Evolutionary conservation across 2,888 invertebrate genomes (phyloP), one percentile per base, ranked within the genome.

Genomic region (Pterobdella sp.): DNA sequence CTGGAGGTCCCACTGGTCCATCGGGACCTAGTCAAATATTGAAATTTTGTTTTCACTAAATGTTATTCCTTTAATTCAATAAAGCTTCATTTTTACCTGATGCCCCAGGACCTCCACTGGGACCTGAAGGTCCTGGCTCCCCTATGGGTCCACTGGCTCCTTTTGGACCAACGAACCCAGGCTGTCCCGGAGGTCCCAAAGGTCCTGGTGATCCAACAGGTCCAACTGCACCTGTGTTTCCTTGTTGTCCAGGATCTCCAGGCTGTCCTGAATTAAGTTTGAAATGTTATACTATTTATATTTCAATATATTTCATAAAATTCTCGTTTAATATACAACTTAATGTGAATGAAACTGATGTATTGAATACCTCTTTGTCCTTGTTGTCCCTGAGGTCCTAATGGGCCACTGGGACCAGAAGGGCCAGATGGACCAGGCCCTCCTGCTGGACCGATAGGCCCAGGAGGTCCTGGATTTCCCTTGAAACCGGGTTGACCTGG

Each of bases 1-100:
- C 69, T 0, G 52, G 4, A 64, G 31, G 4, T 78, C 79, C 18
- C 79, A 79, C 77, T 36, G 74, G 70, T n/a, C 80, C 80, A 52
- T 32, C 68, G 22, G 63, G 63, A 35, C 74, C 75, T 56, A 49
- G 73, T 26, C 49, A 67, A 31, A 52, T 68, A 26, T 65, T 31
- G 26, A 37, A 49, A 35, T 66, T 66, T 66, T 36, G 37, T 56
- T 26, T 36, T 60, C 71, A 73, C 18, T n/a, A n/a, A n/a, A n/a
- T n/a, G n/a, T n/a, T n/a, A n/a, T n/a, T n/a, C n/a, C n/a, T n/a
- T n/a, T n/a, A n/a, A n/a, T n/a, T n/a, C n/a, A n/a, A n/a, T n/a
- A 49, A n/a, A 34, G 67, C 31, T 72, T 73, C 75, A 68, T 34
- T 35, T 26, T 68, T 73, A 42, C 75, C 75, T 26, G 60, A 49